Evolutionary conservation across 35 echinoderm and acorn worm genomes (phyloP).

Genomic region (Lytechinus pictus): DNA sequence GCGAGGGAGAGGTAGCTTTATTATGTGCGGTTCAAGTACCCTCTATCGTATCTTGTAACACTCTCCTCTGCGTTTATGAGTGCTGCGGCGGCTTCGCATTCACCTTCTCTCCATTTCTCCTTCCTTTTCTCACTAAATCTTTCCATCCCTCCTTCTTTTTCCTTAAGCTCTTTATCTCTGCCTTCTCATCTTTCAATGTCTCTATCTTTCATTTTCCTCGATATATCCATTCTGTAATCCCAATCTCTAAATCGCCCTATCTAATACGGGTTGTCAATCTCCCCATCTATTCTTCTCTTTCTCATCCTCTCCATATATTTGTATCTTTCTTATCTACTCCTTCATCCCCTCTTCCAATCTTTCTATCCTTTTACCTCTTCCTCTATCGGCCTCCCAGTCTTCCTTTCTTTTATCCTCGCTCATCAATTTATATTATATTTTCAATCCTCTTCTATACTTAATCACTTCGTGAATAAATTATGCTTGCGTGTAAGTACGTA

Average conservation of each 20-base stretch:
- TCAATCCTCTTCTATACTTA: too few species aligned
- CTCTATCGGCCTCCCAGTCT: not conserved
- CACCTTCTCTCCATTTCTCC: not conserved
- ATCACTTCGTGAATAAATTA: too few species aligned
- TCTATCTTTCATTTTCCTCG: not conserved
- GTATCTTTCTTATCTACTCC: not conserved
- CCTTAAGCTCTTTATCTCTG: not conserved
- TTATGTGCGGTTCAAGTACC: conserved; percentile 31
- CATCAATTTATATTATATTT: too few species aligned
- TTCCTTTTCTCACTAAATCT: not conserved
- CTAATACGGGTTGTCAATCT: not conserved
- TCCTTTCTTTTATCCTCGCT: too few species aligned
- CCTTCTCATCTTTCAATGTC: not conserved
- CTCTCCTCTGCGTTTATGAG: not conserved
- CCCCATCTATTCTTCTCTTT: not conserved
- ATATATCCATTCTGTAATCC: too few species aligned
- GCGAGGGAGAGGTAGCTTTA: not conserved
- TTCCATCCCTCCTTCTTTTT: not conserved
- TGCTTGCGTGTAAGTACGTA: too few species aligned
- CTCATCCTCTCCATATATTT: not conserved
- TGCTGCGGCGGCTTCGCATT: not conserved
- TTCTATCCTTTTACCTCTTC: not conserved
- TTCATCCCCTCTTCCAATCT: not conserved
- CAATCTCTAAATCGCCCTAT: not conserved
- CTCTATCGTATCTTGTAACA: not conserved